phyloP scores from a whole-genome alignment of 2,797 vertebrate genomes.

The Cephalopachus bancanus region DNA sequence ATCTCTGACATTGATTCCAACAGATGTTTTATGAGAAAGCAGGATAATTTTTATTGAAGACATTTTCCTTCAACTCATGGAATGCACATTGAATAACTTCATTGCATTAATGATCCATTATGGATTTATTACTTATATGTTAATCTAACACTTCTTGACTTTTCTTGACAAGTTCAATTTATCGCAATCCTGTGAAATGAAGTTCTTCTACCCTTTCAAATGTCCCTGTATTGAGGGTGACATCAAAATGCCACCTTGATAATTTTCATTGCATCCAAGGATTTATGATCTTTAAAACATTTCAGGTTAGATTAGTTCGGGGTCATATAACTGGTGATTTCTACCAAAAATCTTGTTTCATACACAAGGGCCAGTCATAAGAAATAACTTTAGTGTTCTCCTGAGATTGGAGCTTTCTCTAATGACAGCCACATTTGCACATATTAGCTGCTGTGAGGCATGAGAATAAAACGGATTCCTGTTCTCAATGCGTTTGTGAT shows the following conservation, averaged over 20 bases:
- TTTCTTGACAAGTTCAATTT: neutral
- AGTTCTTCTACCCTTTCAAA: neutral
- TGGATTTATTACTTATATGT: neutral
- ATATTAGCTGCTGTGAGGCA: neutral
- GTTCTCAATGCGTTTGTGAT: neutral
- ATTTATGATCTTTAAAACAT: neutral
- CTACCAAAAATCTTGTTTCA: neutral
- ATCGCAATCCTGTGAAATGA: neutral
- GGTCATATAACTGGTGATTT: neutral
- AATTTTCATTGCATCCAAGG: neutral
- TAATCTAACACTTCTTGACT: neutral
- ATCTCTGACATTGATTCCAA: neutral
- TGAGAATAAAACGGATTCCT: neutral
- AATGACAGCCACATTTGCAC: neutral
- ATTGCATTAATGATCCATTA: neutral
- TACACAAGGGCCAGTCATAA: neutral
- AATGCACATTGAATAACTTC: neutral
- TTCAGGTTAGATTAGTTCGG: neutral
- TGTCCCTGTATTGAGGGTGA: neutral
- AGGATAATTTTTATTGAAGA: neutral
- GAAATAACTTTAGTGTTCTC: neutral
- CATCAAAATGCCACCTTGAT: neutral
- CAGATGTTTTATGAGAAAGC: neutral
- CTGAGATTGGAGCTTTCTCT: neutral
- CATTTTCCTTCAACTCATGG: neutral